A percentile compares a stretch with the other conserved stretches of the same genome.
Evolutionary conservation across 2,888 invertebrate species (phyloP).

Genomic region (Belgica antarctica): DNA sequence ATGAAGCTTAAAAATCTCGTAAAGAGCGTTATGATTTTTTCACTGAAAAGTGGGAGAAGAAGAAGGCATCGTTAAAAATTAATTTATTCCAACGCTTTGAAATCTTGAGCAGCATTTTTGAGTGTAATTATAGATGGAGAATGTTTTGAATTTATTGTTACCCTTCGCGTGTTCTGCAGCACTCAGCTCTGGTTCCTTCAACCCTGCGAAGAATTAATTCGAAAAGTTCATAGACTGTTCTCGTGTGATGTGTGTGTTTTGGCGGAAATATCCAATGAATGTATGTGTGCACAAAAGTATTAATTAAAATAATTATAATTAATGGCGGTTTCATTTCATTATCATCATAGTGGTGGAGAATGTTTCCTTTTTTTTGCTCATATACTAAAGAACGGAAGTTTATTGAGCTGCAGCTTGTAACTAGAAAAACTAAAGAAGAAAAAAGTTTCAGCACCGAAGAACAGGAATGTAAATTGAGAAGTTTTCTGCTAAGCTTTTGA

Average conservation of each 20-base stretch:
- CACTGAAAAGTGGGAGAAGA: no score
- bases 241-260: background rate
- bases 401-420: no score
- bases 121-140: background rate
- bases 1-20: no score
- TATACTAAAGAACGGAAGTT: no score
- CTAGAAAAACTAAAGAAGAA: no score
- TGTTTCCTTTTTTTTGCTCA: background rate
- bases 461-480: no score
- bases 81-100: slow-evolving; percentile 7
- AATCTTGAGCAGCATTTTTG: background rate
- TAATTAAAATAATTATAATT: slow-evolving; percentile 41
- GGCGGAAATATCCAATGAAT: no score
- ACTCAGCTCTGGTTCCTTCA: background rate
- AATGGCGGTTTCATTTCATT: slow-evolving; percentile 25
- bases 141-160: background rate
- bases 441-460: no score
- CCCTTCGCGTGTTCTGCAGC: background rate
- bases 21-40: no score
- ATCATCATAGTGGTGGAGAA: background rate
- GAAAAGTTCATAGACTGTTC: background rate
- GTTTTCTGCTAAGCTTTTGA: no score
- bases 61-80: slow-evolving; percentile 9
- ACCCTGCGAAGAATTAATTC: background rate
- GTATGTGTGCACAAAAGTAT: background rate